Base-by-base conservation (phyloP, 2,888 invertebrate species). In the Erpobdella octoculata region DNA sequence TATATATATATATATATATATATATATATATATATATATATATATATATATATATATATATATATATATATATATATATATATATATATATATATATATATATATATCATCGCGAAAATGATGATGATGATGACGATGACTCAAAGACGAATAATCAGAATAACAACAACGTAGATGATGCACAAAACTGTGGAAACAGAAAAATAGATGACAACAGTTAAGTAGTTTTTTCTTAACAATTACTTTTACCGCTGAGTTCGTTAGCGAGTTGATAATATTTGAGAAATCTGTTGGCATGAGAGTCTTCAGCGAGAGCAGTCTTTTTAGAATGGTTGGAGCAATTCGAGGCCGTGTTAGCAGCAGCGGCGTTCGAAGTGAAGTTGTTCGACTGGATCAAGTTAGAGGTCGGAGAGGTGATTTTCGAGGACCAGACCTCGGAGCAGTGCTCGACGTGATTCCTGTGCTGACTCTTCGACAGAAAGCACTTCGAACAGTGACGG, bases 191-290 rank as follows among this genome's bases (percentile, higher is more conserved):
- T 12, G 21, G 21, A 12, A 28, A 58, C 8, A 21, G 9, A 62
- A 35, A 33, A 62, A 35, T 33, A 12, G 31, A 31, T 28, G 31
- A n/a, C 12, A 8, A 31, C 35, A n/a, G 9, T 4, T 28, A 35
- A 33, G 9, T n/a, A 35, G 1, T 8, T n/a, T 6, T 35, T 6
- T 35, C 18, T 62, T 12, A 62, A 62, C 53, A 74, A 31, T 79
- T 81, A 35, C 79, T 78, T 73, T 94, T 94, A 86, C 93, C 93
- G 83, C 94, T 94, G 84, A 96, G 87, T 86, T 96, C 95, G 86
- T 95, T 95, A 81, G 96, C 96, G 86, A 96, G 89, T 86, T 96
- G 94, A 83, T 94, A 94, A 86, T 96, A 96, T 87, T 95, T 95
- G 79, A 94, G 89, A 87, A 95, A 95, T 87, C 95, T 96, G 79